These are phyloP conservation scores for Copsychus sechellarum DNA, from an alignment of 2,113 vertebrate genomes.

Conservation along the genomic window DNA sequence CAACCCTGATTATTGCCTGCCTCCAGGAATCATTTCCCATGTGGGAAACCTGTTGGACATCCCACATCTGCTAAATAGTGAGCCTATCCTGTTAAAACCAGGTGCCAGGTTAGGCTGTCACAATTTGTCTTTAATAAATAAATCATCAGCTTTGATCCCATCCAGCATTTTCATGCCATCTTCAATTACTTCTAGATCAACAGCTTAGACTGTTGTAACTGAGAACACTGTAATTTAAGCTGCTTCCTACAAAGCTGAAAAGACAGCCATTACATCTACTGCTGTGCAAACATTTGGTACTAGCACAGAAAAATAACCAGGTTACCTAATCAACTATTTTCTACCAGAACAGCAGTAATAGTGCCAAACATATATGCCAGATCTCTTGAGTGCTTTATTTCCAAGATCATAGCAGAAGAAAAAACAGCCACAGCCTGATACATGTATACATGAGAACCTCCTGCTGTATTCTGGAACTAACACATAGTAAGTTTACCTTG, in stretches of 20 bases:
- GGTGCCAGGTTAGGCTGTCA: background rate
- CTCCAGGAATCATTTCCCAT: background rate
- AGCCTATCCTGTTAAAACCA: background rate
- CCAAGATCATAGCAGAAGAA: background rate
- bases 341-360: background rate
- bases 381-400: background rate
- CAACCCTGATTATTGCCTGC: background rate
- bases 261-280: background rate
- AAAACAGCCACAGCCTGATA: background rate
- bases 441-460: accelerated
- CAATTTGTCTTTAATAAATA: background rate
- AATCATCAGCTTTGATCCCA: background rate
- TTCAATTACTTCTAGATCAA: background rate
- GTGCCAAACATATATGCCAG: background rate
- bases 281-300: background rate
- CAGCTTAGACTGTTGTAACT: background rate
- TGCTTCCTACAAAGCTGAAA: background rate
- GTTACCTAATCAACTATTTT: background rate
- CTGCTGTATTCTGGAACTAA: background rate
- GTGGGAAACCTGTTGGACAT: background rate
- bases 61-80: background rate
- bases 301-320: background rate
- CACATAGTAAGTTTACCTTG: background rate
- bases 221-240: background rate
- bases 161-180: background rate